phyloP scores from a whole-genome alignment of 2,888 invertebrate species.

The Idaea straminata region DNA sequence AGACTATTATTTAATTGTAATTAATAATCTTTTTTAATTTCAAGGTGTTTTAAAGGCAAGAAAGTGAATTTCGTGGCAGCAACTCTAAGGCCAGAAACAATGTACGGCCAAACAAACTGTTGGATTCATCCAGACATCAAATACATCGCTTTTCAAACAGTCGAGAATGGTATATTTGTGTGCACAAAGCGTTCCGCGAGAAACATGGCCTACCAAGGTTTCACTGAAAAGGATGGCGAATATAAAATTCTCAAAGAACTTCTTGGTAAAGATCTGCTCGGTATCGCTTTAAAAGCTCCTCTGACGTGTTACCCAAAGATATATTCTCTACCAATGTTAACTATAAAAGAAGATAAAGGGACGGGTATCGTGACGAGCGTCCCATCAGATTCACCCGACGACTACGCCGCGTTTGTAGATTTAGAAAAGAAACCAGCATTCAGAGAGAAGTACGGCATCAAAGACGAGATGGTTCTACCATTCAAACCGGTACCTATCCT shows the following conservation, averaged over 20 bases:
- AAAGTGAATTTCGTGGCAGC: conserved; percentile 95
- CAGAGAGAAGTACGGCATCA: conserved; percentile 94
- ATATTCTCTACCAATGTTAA: conserved; percentile 98
- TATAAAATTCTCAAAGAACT: conserved; percentile 85
- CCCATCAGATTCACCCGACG: conserved; percentile 99
- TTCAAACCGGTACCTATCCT: conserved; percentile 91
- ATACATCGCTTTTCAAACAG: conserved; percentile 92
- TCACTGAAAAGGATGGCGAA: conserved; percentile 89
- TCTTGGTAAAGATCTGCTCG: conserved; percentile 89
- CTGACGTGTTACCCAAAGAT: conserved; percentile 90
- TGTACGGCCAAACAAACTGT: conserved; percentile 99
- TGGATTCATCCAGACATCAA: conserved; percentile 98
- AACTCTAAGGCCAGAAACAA: conserved; percentile 98
- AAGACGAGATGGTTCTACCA: conserved; percentile 84
- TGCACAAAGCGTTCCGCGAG: conserved; percentile 93
- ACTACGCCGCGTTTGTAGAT: conserved; percentile 97
- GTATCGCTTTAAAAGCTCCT: conserved; percentile 91
- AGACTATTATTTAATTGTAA: conserved; percentile 1
- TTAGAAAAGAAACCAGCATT: conserved; percentile 96
- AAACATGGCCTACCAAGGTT: conserved; percentile 98
- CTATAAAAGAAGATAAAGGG: conserved; percentile 98
- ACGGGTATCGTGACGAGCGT: conserved; percentile 99
- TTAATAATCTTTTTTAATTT: conserved; percentile 26
- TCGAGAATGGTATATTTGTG: conserved; percentile 88
- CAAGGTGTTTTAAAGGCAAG: conserved; percentile 75